phyloP scores from a whole-genome alignment of 2,113 vertebrate genomes.

The Macroglossus sobrinus region DNA sequence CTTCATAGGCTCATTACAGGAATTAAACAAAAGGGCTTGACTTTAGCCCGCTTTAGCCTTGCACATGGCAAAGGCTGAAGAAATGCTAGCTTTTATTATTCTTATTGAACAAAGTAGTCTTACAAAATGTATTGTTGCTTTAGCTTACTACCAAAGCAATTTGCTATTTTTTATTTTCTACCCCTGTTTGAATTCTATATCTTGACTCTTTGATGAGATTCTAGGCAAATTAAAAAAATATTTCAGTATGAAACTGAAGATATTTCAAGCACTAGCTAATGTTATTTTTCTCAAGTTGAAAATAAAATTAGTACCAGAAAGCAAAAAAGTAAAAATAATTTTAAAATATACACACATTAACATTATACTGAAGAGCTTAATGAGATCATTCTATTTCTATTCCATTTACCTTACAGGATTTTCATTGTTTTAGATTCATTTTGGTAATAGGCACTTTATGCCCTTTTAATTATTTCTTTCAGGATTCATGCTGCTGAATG shows the following conservation, averaged over 20 bases:
- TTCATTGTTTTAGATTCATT: slow-evolving; percentile 24
- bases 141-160: background rate
- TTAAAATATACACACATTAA: background rate
- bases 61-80: background rate
- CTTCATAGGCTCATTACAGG: background rate
- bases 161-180: background rate
- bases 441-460: slow-evolving; percentile 13
- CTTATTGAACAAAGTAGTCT: background rate
- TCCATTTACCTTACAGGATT: background rate
- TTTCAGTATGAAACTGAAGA: background rate
- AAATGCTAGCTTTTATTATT: background rate
- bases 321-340: background rate
- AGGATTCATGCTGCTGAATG: slow-evolving; percentile 2
- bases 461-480: slow-evolving; percentile 24
- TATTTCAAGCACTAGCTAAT: background rate
- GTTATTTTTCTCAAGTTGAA: slow-evolving; percentile 19
- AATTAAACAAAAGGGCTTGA: background rate
- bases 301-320: background rate
- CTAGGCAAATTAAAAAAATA: slow-evolving; percentile 8
- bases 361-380: background rate
- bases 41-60: background rate
- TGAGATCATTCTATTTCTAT: background rate
- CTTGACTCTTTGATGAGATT: background rate
- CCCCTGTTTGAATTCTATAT: background rate
- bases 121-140: background rate